Evolutionary conservation across 2,888 invertebrate genomes (phyloP).

Genomic region (Empis stercorea): DNA sequence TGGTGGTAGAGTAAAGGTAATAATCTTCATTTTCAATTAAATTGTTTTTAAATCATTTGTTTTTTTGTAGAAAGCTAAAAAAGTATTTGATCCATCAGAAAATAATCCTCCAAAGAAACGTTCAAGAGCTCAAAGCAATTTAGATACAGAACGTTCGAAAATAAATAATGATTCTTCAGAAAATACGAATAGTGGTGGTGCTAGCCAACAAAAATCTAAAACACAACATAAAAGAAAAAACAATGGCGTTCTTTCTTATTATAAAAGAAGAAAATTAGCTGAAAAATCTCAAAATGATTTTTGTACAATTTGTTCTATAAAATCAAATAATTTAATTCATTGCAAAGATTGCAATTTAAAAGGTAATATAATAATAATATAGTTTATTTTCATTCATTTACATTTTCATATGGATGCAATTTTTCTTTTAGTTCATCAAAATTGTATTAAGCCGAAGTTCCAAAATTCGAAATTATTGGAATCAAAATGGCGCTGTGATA

Average conservation of each 20-base stretch:
- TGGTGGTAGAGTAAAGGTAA: not conserved
- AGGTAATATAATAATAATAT: not conserved
- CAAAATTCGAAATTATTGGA: constrained; percentile 44
- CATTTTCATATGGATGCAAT: not conserved
- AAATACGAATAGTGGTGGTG: too few species aligned
- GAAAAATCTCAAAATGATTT: not conserved
- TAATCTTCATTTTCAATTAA: too few species aligned
- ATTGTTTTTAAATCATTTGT: not conserved
- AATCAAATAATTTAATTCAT: constrained; percentile 5
- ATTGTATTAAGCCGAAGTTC: constrained; percentile 54
- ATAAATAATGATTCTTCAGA: not conserved
- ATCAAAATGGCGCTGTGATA: constrained; percentile 67
- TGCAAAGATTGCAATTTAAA: constrained; percentile 9
- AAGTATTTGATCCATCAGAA: constrained; percentile 77
- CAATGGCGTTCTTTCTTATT: too few species aligned
- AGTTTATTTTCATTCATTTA: too few species aligned
- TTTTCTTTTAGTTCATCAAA: constrained; percentile 52
- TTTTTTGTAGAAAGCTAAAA: constrained; percentile 53
- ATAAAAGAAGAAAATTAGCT: too few species aligned
- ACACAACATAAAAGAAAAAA: too few species aligned
- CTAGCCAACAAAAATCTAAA: not conserved
- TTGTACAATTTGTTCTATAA: constrained; percentile 9
- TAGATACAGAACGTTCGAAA: not conserved
- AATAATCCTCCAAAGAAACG: constrained; percentile 49
- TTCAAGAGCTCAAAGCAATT: not conserved